These are phyloP conservation scores for Standfussiana lucernea DNA, from an alignment of 2,888 invertebrate species.

Conservation along the genomic window DNA sequence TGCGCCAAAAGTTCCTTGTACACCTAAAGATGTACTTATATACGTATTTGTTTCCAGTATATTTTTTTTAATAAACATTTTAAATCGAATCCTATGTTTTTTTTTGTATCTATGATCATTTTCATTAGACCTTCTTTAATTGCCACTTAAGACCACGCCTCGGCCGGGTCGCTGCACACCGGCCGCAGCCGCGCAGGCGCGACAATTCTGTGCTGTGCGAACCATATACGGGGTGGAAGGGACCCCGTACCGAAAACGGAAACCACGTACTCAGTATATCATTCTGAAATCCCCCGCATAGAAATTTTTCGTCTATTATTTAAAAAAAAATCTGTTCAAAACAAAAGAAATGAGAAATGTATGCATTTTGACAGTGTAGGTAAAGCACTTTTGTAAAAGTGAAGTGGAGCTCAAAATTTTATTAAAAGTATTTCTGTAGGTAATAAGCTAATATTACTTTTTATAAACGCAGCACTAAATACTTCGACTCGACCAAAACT, in stretches of 20 bases:
- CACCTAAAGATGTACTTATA: constrained; percentile 8
- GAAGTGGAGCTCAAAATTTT: too few species aligned
- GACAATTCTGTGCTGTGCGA: neutral
- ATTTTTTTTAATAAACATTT: constrained; percentile 64
- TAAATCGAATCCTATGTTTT: neutral
- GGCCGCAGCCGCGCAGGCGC: too few species aligned
- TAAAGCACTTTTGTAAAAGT: too few species aligned
- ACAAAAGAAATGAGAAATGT: too few species aligned
- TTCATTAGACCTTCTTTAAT: neutral
- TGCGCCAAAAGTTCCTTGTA: constrained; percentile 1
- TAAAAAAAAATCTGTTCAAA: too few species aligned
- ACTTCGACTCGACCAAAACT: neutral
- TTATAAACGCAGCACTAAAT: neutral
- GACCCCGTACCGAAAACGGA: too few species aligned
- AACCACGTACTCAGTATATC: too few species aligned
- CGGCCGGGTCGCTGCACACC: neutral
- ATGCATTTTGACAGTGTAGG: too few species aligned
- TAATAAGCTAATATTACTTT: neutral
- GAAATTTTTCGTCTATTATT: too few species aligned
- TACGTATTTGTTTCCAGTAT: constrained; percentile 49
- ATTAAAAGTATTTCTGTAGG: neutral
- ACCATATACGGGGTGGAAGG: neutral
- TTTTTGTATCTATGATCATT: neutral
- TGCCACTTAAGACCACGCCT: neutral
- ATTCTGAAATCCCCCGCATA: too few species aligned